Conservation (phyloP, 2,797 vertebrate genomes). For the Megaceryle alcyon region DNA sequence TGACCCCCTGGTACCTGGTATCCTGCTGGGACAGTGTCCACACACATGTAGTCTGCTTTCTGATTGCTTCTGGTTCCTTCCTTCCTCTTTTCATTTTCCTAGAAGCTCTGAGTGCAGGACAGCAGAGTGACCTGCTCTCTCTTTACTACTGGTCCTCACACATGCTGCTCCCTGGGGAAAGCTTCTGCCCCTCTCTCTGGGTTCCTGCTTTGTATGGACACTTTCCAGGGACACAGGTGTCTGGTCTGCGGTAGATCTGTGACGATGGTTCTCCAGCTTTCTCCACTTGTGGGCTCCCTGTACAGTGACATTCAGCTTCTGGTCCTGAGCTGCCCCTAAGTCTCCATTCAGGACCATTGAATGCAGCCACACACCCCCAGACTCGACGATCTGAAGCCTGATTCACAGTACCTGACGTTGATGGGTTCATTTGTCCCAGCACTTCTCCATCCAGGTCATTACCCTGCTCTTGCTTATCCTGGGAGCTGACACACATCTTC, state of each 20-base stretch:
- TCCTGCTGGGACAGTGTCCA: background rate
- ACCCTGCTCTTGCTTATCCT: background rate
- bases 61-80: background rate
- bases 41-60: background rate
- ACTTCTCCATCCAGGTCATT: background rate
- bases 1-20: background rate
- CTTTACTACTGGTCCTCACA: background rate
- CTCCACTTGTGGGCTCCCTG: background rate
- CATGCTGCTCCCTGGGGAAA: background rate
- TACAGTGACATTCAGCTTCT: background rate
- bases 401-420: rapidly evolving
- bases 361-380: background rate
- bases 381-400: background rate
- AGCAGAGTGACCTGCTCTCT: background rate
- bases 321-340: background rate
- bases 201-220: rapidly evolving
- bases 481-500: background rate
- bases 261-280: background rate
- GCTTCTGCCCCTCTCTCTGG: background rate
- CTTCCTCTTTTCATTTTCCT: background rate
- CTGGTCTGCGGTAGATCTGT: background rate
- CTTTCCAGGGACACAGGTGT: background rate
- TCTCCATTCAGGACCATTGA: background rate
- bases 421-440: background rate
- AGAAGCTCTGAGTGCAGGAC: background rate